phyloP scores from a whole-genome alignment of 2,113 vertebrate genomes.

The Poeciliopsis turrubarensis region DNA sequence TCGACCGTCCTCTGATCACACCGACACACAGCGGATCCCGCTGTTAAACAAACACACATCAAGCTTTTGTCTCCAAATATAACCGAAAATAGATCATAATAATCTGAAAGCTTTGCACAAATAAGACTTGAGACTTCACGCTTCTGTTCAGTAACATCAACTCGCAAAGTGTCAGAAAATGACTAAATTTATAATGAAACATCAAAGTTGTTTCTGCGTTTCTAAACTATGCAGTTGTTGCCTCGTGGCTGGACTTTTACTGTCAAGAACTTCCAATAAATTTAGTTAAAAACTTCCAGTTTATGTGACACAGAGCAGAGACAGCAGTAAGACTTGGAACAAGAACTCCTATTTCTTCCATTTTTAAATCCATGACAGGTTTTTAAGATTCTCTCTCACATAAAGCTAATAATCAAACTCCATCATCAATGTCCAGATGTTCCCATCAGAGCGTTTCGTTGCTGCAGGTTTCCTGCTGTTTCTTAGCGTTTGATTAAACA shows the following conservation, averaged over 20 bases:
- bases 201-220: background rate
- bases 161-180: background rate
- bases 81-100: background rate
- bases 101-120: constrained; percentile 23
- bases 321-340: too few species aligned
- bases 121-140: background rate
- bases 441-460: too few species aligned
- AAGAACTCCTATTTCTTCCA: too few species aligned
- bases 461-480: too few species aligned
- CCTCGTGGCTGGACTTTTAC: background rate
- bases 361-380: too few species aligned
- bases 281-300: background rate
- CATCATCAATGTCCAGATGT: too few species aligned
- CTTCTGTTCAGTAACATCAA: background rate
- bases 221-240: background rate
- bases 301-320: background rate
- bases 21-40: background rate
- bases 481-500: too few species aligned
- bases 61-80: background rate
- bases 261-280: background rate
- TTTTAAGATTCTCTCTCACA: too few species aligned
- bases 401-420: too few species aligned
- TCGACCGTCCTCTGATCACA: background rate
- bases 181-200: background rate
- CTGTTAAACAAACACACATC: constrained; percentile 13